Evolutionary conservation across 2,797 vertebrate species (phyloP), one percentile per base, ranked within the genome.

Genomic region (Lagodon rhomboides): DNA sequence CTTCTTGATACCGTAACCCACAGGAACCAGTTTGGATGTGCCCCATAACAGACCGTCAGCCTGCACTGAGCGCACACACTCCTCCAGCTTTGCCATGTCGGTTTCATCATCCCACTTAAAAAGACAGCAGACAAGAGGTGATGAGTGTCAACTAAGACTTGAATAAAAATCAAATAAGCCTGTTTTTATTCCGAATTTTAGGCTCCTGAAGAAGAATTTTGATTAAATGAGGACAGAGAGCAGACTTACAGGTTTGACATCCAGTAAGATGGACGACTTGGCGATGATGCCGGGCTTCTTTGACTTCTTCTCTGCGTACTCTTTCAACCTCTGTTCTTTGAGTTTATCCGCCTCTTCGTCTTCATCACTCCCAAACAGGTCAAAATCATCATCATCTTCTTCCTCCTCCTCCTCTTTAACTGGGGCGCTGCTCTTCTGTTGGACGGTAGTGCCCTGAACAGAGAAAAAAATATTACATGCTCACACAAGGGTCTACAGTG

Each of bases 81-180:
- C 95, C 89, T 99, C 98, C 95, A 99, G 92, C 94, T 97, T 96
- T 0, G 25, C 93, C 98, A 99, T 99, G 92, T 99, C 97, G 0
- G 98, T 99, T 90, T 99, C 98, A 0, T 99, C 98, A 0, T 99
- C 98, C 98, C 98, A 99, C 98, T 99, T 13, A 20, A 47, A 53
- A 38, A 9, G 22, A 11, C 9, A 41, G 3, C 23, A 2, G 12
- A 20, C 12, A 2, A 38, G 15, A 38, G 25, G 9, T 7, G 16
- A 44, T 15, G 0, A 10, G 16, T n/a, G 50, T 44, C n/a, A 5
- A 10, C 65, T n/a, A 27, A 17, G 8, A 17, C 2, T 38, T 5
- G 34, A 46, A 56, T 5, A 27, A 22, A 11, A 6, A 41, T 18
- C 12, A 9, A 17, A 47, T 47, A 4, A 22, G 18, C 3, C 38